Base-by-base conservation (phyloP, 2,113 vertebrate species). In the Pteronura brasiliensis region DNA sequence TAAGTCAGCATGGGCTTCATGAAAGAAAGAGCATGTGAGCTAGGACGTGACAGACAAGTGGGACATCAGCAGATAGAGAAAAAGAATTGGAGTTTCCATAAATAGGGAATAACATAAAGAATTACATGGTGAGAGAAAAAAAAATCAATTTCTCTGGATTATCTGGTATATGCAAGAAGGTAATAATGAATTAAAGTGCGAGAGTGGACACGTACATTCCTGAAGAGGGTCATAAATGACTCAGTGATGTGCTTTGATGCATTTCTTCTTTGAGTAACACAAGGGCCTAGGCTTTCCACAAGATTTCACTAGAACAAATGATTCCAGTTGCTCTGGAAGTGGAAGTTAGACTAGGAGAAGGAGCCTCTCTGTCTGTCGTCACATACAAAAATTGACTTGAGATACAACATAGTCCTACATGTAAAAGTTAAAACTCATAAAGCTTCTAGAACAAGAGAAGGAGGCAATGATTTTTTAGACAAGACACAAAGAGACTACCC, bases 191-290 rank as follows among this genome's bases (percentile, higher is more conserved):
- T 55, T 14, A 86, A 72, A 21, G 12, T 47, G 1, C 9, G 36
- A 17, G 44, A 29, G 44, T 7, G 31, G 27, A 25, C 36, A 15
- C 6, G 4, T 4, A 23, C 31, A 5, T 6, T 55, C 17, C 39
- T 12, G 59, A 55, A 31, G 20, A 52, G 7, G 15, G 1, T 59
- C 23, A 42, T 14, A 71, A 27, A 17, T 65, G 57, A 10, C 3
- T 47, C 20, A 11, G 55, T 18, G 31, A n/a, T 36, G 36, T 0
- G 44, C 10, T 6, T 23, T 0, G 2, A 25, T 47, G 1, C 1
- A 44, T 7, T 59, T 31, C 44, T 88, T 71, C 34, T 61, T 72
- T 85, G 9, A 39, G 12, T 55, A 25, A 81, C 59, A 23, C 20
- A 34, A 72, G 49, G 27, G 17, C 20, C 0, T 7, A 36, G 1